These are phyloP conservation scores for Pocota personata DNA, from an alignment of 2,888 invertebrate genomes.

Conservation along the genomic window DNA sequence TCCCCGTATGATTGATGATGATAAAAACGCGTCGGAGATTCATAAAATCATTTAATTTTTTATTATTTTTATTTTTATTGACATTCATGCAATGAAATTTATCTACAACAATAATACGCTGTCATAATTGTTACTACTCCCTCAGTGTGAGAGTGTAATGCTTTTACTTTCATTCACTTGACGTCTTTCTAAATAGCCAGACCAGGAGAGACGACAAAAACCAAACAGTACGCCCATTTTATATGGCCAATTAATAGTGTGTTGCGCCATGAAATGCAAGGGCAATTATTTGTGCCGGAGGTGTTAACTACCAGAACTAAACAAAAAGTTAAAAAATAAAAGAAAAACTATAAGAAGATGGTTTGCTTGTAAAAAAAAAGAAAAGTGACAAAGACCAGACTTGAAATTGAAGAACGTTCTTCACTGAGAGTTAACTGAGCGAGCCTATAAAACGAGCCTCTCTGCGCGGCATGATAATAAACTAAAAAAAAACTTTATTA, in stretches of 20 bases:
- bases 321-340: not conserved
- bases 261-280: slow-evolving; percentile 33
- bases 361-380: not conserved
- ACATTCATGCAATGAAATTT: slow-evolving; percentile 55
- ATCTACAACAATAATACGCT: slow-evolving; percentile 47
- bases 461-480: slow-evolving; percentile 43
- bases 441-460: not conserved
- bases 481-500: slow-evolving; percentile 15
- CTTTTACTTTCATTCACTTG: slow-evolving; percentile 45
- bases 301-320: slow-evolving; percentile 19
- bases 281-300: slow-evolving; percentile 30
- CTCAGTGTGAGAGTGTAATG: slow-evolving; percentile 5
- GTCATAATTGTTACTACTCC: slow-evolving; percentile 35
- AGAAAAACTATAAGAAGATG: too few relatives aligned
- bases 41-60: slow-evolving; percentile 61
- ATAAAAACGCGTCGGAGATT: slow-evolving; percentile 66
- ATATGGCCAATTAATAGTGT: slow-evolving; percentile 56
- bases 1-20: slow-evolving; percentile 52
- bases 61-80: slow-evolving; percentile 50
- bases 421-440: not conserved
- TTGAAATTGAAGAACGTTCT: slow-evolving; percentile 5
- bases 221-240: slow-evolving; percentile 45
- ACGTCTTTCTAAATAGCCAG: not conserved
- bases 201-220: not conserved
- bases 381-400: not conserved